Evolutionary conservation across 2,888 invertebrate species (phyloP), one percentile per base, ranked within the genome.

Genomic region (Dynastes tityus): DNA sequence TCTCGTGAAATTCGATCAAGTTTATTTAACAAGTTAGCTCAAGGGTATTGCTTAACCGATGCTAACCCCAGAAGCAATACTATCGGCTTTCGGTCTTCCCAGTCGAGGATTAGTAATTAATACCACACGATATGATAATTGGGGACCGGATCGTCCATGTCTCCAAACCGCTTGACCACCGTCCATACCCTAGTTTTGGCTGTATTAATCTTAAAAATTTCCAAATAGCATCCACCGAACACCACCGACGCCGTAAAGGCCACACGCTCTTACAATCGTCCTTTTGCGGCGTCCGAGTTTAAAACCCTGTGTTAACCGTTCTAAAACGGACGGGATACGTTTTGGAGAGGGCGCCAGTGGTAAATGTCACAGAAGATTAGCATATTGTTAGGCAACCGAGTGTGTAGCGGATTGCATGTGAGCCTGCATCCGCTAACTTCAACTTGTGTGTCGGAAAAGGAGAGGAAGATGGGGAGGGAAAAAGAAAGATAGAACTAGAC

Each of bases 221-320:
- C 63, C 27, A 29, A 67, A 67, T 16, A 22, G 45, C 51, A 53
- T 51, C 63, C 8, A 4, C 63, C 58, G 58, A 51, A 51, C 51
- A 51, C 51, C n/a, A 51, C 22, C 55, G 63, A 32, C 22, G 11
- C 55, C 32, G 9, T 27, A 27, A 9, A 63, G 6, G 8, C 8
- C 29, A 32, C 8, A 29, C 63, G 55, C 4, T 55, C 22, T 22
- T 55, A 55, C 22, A 37, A 37, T 37, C 16, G 63, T 32, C 63
- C 16, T 27, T 27, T 51, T 11, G 11, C 27, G 37, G 45, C 8
- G 51, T 22, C 29, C 82, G 82, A 61, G 83, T 83, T 5, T 85
- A 84, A 85, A 84, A 83, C 83, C 84, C 84, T 2, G 45, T 84
- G 84, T 85, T 84, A 84, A 84, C 84, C 84, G 84, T 84, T 84